Percentiles rank a stretch among this genome's conserved stretches.
Evolutionary conservation across 2,888 invertebrate species (phyloP).

Genomic region (Noctua pronuba): DNA sequence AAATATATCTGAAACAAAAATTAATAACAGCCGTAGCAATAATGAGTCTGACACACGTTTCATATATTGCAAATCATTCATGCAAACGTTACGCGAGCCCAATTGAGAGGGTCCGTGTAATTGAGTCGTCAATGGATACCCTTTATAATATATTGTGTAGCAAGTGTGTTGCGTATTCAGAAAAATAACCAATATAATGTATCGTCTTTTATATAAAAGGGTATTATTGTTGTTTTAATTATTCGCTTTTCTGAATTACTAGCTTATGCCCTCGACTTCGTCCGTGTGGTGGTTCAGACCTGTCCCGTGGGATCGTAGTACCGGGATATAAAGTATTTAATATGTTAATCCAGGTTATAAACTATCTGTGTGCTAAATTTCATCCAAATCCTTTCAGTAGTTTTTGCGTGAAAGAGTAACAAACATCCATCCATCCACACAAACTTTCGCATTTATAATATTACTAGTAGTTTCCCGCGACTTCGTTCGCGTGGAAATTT

Average conservation of each 20-base stretch:
- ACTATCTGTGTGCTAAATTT: too few species aligned
- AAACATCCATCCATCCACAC: too few species aligned
- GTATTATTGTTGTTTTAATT: slow-evolving; percentile 11
- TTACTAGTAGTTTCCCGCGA: too few species aligned
- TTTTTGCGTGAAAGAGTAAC: too few species aligned
- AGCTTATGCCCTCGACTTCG: too few species aligned
- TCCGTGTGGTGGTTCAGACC: too few species aligned
- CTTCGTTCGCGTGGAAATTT: too few species aligned
- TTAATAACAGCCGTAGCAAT: not conserved
- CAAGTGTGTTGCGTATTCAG: slow-evolving; percentile 41
- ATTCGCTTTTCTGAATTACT: slow-evolving; percentile 4
- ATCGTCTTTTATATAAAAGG: slow-evolving; percentile 7
- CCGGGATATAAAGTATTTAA: too few species aligned
- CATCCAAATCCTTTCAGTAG: too few species aligned
- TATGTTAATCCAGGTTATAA: too few species aligned
- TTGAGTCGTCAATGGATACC: slow-evolving; percentile 41
- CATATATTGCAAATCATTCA: slow-evolving; percentile 37
- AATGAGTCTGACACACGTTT: slow-evolving; percentile 19
- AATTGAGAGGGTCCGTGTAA: slow-evolving; percentile 37
- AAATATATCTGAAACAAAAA: not conserved
- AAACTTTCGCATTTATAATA: too few species aligned
- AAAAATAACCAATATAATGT: slow-evolving; percentile 36
- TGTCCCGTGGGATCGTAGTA: too few species aligned
- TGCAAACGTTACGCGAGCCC: slow-evolving; percentile 24
- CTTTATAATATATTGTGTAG: slow-evolving; percentile 28